These are phyloP conservation scores for Limnodromus scolopaceus DNA, from an alignment of 2,797 vertebrate species.

Conservation along the genomic window DNA sequence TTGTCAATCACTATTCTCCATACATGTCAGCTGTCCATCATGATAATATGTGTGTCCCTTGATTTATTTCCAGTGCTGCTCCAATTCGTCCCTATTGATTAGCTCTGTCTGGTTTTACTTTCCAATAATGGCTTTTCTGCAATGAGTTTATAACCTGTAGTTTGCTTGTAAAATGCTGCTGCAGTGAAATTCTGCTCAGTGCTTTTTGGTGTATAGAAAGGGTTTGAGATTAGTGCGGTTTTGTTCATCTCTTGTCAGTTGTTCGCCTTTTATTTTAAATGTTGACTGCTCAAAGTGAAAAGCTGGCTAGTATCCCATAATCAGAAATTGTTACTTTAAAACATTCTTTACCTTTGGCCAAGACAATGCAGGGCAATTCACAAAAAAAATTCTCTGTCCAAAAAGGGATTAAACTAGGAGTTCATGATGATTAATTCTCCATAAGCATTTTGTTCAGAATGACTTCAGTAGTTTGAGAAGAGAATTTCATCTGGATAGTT, in stretches of 20 bases:
- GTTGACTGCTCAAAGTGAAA: not conserved
- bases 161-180: not conserved
- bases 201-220: not conserved
- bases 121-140: not conserved
- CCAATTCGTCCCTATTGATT: not conserved
- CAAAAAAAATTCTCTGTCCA: not conserved
- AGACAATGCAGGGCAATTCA: not conserved
- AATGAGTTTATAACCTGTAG: not conserved
- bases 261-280: not conserved
- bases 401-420: not conserved
- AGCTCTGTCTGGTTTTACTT: not conserved
- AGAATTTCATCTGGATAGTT: fast-evolving
- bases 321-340: not conserved
- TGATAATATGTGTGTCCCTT: not conserved
- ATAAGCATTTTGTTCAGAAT: not conserved
- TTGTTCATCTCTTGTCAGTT: not conserved
- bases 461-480: not conserved
- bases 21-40: not conserved
- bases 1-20: not conserved
- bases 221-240: not conserved
- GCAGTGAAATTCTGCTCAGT: not conserved
- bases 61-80: not conserved
- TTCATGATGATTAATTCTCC: not conserved
- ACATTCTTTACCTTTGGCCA: not conserved
- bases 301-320: not conserved